These are phyloP conservation scores for Caenorhabditis brenneri DNA, from an alignment of 1,140 invertebrate genomes.

Conservation along the genomic window DNA sequence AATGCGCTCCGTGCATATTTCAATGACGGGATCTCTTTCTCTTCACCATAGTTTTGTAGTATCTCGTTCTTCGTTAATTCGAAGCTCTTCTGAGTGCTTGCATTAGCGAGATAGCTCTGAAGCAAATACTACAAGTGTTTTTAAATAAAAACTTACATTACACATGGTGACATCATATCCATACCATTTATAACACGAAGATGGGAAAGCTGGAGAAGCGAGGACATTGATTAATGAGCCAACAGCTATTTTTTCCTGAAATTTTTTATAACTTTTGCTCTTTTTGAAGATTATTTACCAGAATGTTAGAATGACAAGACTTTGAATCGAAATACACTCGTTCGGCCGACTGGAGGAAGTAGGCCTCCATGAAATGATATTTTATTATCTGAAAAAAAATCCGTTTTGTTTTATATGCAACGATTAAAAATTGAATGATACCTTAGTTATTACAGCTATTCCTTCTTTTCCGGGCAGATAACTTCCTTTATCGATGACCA, in stretches of 20 bases:
- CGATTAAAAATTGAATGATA: not conserved
- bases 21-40: not conserved
- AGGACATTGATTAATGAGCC: not conserved
- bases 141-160: not conserved
- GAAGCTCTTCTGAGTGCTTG: not conserved
- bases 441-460: not conserved
- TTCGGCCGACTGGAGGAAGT: not conserved
- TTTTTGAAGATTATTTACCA: not conserved
- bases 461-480: not conserved
- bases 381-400: not conserved
- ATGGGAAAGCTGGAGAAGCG: not conserved
- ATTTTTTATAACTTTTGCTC: too few relatives aligned
- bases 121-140: too few relatives aligned
- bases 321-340: not conserved
- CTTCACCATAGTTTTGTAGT: not conserved
- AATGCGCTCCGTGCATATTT: not conserved
- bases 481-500: not conserved
- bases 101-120: not conserved
- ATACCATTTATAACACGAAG: not conserved
- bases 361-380: conserved; percentile 25
- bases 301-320: conserved; percentile 17
- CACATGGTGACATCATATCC: conserved; percentile 5
- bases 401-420: not conserved
- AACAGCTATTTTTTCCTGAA: not conserved
- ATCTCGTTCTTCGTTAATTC: not conserved